Percentiles rank a stretch among this genome's conserved stretches.
phyloP scores from a whole-genome alignment of 2,888 invertebrate genomes.

The Troides helena region DNA sequence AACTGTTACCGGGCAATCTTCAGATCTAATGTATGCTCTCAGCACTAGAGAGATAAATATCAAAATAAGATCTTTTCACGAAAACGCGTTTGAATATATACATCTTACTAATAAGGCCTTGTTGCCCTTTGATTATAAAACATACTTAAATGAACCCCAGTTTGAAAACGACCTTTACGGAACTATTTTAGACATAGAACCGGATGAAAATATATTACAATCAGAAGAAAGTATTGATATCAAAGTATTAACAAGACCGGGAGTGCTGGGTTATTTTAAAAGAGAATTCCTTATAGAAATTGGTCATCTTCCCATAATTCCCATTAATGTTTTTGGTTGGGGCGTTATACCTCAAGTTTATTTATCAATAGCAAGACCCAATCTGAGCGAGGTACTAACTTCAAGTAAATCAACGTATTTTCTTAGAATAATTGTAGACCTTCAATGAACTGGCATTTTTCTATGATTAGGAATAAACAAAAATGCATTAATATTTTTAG shows the following conservation, averaged over 20 bases:
- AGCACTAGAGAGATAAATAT: conserved; percentile 65
- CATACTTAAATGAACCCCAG: conserved; percentile 55
- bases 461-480: no score
- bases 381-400: conserved; percentile 48
- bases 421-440: not conserved
- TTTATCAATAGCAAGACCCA: conserved; percentile 68
- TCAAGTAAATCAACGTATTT: not conserved
- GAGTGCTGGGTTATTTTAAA: conserved; percentile 76
- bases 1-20: conserved; percentile 72
- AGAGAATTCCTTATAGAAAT: conserved; percentile 74
- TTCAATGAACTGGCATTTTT: not conserved
- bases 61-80: conserved; percentile 70
- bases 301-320: conserved; percentile 75
- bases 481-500: no score
- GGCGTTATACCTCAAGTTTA: conserved; percentile 82
- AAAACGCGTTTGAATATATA: conserved; percentile 57
- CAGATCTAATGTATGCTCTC: conserved; percentile 72
- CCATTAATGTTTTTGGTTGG: conserved; percentile 78
- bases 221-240: conserved; percentile 63
- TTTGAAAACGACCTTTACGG: conserved; percentile 61
- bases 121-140: conserved; percentile 67
- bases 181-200: conserved; percentile 68
- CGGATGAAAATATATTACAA: conserved; percentile 61
- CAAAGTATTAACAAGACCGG: conserved; percentile 74
- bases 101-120: conserved; percentile 73